Percentiles rank a stretch among this genome's conserved stretches.
phyloP scores from a whole-genome alignment of 1,140 invertebrate species.

The Heliothis virescens region DNA sequence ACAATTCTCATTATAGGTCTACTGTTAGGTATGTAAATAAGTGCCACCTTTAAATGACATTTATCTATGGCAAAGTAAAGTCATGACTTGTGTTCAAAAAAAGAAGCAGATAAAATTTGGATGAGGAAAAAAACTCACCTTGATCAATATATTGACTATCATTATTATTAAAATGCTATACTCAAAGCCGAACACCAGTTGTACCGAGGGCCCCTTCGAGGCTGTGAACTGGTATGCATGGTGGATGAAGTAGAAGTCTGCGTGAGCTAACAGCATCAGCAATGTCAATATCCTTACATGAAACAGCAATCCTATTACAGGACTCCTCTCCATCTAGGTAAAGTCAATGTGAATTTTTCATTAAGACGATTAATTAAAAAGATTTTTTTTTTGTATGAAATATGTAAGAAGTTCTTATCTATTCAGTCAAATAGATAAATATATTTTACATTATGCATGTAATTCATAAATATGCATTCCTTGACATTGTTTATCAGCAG shows the following conservation, averaged over 20 bases:
- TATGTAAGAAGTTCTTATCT: too few relatives aligned
- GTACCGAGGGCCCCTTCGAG: conserved; percentile 97
- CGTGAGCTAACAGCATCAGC: conserved; percentile 91
- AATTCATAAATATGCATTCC: too few relatives aligned
- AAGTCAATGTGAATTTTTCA: conserved; percentile 36
- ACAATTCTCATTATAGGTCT: too few relatives aligned
- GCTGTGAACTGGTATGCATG: conserved; percentile 98
- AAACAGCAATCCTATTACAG: conserved; percentile 98
- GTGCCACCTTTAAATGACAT: too few relatives aligned
- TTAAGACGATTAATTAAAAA: too few relatives aligned
- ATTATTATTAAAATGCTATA: conserved; percentile 99
- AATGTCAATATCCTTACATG: conserved; percentile 97
- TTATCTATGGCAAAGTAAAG: too few relatives aligned
- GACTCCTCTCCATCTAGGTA: conserved; percentile 99
- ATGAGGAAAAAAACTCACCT: conserved; percentile 82
- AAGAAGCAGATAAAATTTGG: conserved; percentile 29
- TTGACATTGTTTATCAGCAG: too few relatives aligned
- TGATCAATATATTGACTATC: conserved; percentile 97
- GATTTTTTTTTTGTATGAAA: too few relatives aligned
- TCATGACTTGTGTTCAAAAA: not conserved
- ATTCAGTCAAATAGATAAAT: too few relatives aligned
- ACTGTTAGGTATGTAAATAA: too few relatives aligned
- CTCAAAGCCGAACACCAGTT: conserved; percentile 99
- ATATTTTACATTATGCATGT: too few relatives aligned
- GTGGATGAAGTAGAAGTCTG: conserved; percentile 96